These are phyloP conservation scores for Scaptomyza caliginosa DNA, from an alignment of 2,888 invertebrate species.

Conservation along the genomic window DNA sequence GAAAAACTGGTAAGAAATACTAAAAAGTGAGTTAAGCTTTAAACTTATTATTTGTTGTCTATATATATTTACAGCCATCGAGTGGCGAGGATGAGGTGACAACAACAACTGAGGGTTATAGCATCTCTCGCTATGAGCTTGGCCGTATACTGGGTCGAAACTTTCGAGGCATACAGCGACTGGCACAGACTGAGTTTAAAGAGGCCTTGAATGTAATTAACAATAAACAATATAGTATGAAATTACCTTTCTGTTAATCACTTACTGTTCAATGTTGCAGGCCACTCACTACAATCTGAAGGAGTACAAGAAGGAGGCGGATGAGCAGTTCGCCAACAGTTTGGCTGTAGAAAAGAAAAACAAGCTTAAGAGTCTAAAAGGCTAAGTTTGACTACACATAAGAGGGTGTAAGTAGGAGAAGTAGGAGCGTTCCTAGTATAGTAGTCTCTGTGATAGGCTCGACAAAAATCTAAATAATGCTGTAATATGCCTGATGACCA, in stretches of 20 bases:
- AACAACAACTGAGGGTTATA: conserved; percentile 81
- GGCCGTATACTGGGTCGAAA: conserved; percentile 83
- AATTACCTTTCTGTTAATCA: not conserved
- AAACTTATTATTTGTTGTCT: too few relatives aligned
- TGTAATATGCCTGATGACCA: not conserved
- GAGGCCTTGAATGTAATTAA: conserved; percentile 82
- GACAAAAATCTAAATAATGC: not conserved
- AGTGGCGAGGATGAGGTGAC: conserved; percentile 53
- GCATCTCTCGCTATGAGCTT: conserved; percentile 82
- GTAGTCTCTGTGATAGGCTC: conserved; percentile 10
- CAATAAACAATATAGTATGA: not conserved
- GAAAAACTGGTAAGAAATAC: conserved; percentile 58
- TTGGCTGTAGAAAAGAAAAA: conserved; percentile 78
- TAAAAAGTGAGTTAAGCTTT: too few relatives aligned
- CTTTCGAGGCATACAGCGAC: conserved; percentile 81
- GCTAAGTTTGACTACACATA: conserved; percentile 34
- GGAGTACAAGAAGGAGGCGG: conserved; percentile 80
- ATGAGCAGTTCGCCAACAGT: conserved; percentile 81
- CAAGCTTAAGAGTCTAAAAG: conserved; percentile 67
- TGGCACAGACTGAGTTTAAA: conserved; percentile 80
- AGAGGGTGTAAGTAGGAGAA: too few relatives aligned
- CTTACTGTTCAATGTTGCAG: conserved; percentile 50
- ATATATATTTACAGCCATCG: conserved; percentile 18
- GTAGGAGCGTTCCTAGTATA: not conserved
- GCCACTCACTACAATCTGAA: conserved; percentile 82